phyloP scores from a whole-genome alignment of 1,140 invertebrate species.

The Cotesia glomerata region DNA sequence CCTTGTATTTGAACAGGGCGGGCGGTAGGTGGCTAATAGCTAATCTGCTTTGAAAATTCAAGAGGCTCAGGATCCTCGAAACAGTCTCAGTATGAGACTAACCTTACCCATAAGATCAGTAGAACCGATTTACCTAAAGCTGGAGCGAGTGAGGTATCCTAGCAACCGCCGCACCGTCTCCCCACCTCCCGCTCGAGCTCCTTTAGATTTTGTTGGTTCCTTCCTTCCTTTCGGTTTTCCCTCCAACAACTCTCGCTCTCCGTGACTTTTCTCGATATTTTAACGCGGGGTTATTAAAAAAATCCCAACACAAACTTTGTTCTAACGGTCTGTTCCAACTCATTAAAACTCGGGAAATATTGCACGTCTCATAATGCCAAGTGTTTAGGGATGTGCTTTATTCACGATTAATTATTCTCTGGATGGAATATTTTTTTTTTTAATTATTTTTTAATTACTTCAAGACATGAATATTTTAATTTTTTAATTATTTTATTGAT shows the following conservation, averaged over 20 bases:
- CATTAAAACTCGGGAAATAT: background rate
- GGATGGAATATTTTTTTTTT: too few relatives aligned
- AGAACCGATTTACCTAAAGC: constrained; percentile 37
- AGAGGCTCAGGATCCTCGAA: background rate
- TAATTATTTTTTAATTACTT: too few relatives aligned
- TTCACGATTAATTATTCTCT: too few relatives aligned
- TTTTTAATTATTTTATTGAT: too few relatives aligned
- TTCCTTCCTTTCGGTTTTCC: constrained; percentile 27
- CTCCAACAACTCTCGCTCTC: constrained; percentile 36
- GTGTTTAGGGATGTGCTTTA: too few relatives aligned
- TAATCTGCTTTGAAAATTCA: constrained; percentile 28
- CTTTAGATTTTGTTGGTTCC: constrained; percentile 8
- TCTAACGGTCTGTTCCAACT: too few relatives aligned
- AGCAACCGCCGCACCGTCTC: constrained; percentile 28
- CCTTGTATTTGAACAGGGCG: too few relatives aligned
- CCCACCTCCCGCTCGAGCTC: background rate
- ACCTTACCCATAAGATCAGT: constrained; percentile 26
- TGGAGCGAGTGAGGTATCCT: constrained; percentile 26
- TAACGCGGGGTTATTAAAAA: background rate
- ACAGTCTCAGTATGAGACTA: background rate
- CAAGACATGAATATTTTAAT: too few relatives aligned
- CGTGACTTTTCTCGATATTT: constrained; percentile 27
- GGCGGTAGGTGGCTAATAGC: too few relatives aligned
- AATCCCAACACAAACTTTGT: background rate
- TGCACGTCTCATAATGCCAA: too few relatives aligned